These are phyloP conservation scores for Mandrillus leucophaeus DNA, from an alignment of 2,113 vertebrate genomes.

Conservation along the genomic window DNA sequence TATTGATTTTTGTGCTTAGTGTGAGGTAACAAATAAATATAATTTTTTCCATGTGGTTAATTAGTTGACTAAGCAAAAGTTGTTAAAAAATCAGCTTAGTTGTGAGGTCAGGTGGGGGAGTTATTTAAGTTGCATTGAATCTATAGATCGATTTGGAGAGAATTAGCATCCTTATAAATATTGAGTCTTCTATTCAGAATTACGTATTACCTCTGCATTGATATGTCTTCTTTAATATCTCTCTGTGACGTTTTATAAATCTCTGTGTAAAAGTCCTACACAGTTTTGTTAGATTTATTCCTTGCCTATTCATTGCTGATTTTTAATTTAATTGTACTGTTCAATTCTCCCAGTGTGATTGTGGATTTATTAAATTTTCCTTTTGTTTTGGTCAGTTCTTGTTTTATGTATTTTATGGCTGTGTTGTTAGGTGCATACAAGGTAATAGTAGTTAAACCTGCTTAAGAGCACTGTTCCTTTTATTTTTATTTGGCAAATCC, in stretches of 20 bases:
- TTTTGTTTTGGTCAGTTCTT: background rate
- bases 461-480: background rate
- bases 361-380: background rate
- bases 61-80: background rate
- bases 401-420: background rate
- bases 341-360: background rate
- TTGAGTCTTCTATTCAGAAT: background rate
- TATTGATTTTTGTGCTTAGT: conserved; percentile 50
- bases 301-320: background rate
- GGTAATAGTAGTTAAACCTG: background rate
- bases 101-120: background rate
- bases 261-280: background rate
- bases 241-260: background rate
- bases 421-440: background rate
- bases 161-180: background rate
- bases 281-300: conserved; percentile 1
- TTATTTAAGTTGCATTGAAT: background rate
- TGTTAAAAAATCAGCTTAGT: background rate
- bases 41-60: background rate
- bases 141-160: background rate
- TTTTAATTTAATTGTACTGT: conserved; percentile 2
- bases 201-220: background rate
- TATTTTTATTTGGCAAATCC: background rate
- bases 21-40: background rate
- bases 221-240: background rate